These are phyloP conservation scores for Drosophila melanocephala DNA, from an alignment of 2,888 invertebrate genomes.

Conservation along the genomic window DNA sequence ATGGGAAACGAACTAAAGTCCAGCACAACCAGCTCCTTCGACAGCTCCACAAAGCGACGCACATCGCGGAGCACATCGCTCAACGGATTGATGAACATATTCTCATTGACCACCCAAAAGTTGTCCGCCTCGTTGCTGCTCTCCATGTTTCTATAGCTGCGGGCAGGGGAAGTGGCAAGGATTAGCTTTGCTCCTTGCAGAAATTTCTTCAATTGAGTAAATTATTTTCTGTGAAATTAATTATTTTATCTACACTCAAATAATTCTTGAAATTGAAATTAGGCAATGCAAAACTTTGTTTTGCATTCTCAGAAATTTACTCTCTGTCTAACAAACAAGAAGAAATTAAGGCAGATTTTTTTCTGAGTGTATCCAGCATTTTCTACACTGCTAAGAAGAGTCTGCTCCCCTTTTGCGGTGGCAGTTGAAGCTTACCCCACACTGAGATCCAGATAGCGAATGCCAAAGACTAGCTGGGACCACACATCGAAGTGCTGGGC, in stretches of 20 bases:
- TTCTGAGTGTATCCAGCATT: too few relatives aligned
- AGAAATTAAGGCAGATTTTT: too few relatives aligned
- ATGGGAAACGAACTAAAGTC: conserved; percentile 93
- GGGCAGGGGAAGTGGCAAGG: neutral
- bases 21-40: conserved; percentile 91
- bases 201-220: too few relatives aligned
- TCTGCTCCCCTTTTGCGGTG: neutral
- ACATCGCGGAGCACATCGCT: conserved; percentile 89
- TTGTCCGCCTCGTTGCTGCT: conserved; percentile 65
- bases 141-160: conserved; percentile 68
- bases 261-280: too few relatives aligned
- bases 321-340: too few relatives aligned
- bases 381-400: neutral
- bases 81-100: conserved; percentile 87
- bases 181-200: neutral
- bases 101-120: conserved; percentile 84
- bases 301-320: too few relatives aligned
- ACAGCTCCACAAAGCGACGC: conserved; percentile 88
- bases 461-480: conserved; percentile 93
- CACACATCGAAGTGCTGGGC: conserved; percentile 92
- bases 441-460: conserved; percentile 92
- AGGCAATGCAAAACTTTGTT: too few relatives aligned
- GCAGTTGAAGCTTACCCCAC: conserved; percentile 88
- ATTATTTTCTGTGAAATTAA: too few relatives aligned
- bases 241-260: too few relatives aligned